Evolutionary conservation across 1,140 invertebrate genomes (phyloP).

Genomic region (Ptiloglossa arizonensis): DNA sequence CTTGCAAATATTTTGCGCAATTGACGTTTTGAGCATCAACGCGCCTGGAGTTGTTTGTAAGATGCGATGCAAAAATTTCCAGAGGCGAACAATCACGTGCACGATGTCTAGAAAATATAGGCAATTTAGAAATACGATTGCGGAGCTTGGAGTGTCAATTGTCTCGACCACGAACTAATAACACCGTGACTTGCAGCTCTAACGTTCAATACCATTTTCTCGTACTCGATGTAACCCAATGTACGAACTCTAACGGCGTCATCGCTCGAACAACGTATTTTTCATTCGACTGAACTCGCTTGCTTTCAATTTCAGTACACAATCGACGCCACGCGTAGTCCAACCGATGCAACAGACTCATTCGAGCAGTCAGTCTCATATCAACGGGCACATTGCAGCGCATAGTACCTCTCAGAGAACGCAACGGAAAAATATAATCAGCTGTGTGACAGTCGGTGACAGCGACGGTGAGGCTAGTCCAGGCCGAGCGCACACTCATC

Average conservation of each 20-base stretch:
- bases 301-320: constrained; percentile 73
- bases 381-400: constrained; percentile 64
- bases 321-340: constrained; percentile 77
- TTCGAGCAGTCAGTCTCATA: constrained; percentile 68
- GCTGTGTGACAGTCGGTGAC: constrained; percentile 91
- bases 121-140: constrained; percentile 9
- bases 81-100: neutral
- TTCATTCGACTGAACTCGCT: neutral
- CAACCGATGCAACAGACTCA: constrained; percentile 72
- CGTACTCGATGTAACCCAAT: constrained; percentile 8
- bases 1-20: neutral
- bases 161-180: constrained; percentile 35
- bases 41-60: neutral
- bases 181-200: constrained; percentile 13
- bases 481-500: constrained; percentile 74
- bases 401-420: constrained; percentile 69
- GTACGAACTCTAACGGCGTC: neutral
- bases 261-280: neutral
- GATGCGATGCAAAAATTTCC: neutral
- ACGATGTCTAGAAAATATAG: neutral
- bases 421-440: constrained; percentile 88
- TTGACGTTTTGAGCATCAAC: neutral
- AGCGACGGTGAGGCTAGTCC: constrained; percentile 89
- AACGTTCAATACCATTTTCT: constrained; percentile 26
- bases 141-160: constrained; percentile 34